phyloP scores from a whole-genome alignment of 1,140 invertebrate species.

The Patella vulgata region DNA sequence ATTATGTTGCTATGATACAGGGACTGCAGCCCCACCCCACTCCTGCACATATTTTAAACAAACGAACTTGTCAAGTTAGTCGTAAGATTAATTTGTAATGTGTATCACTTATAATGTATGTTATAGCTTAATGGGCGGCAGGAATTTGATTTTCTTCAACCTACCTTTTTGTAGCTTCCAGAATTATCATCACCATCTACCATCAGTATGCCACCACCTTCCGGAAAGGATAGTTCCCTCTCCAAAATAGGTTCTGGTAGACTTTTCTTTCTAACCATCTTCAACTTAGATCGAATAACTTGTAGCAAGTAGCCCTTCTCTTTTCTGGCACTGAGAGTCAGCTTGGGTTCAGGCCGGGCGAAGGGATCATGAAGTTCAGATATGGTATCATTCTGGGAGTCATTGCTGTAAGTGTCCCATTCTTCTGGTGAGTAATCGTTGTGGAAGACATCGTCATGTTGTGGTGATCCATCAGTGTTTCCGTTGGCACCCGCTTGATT shows the following conservation, averaged over 20 bases:
- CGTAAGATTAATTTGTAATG: too few species aligned
- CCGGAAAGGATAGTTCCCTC: background rate
- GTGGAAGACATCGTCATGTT: background rate
- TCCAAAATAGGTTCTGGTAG: constrained; percentile 3
- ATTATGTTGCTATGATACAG: too few species aligned
- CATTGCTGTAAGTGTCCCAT: constrained; percentile 10
- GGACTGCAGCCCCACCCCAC: too few species aligned
- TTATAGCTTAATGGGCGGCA: too few species aligned
- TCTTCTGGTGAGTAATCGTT: constrained; percentile 12
- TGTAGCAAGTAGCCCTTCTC: constrained; percentile 49
- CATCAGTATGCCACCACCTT: constrained; percentile 9
- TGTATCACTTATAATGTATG: too few species aligned
- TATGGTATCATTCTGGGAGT: constrained; percentile 6
- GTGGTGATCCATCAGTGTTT: too few species aligned
- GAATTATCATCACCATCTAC: constrained; percentile 10
- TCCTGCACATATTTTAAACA: too few species aligned
- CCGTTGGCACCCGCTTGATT: background rate
- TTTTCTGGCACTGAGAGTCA: constrained; percentile 45
- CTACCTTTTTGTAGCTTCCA: too few species aligned
- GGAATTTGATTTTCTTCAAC: too few species aligned
- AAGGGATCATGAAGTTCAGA: constrained; percentile 12
- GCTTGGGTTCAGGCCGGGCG: constrained; percentile 32
- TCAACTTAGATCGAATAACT: constrained; percentile 42
- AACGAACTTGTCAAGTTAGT: too few species aligned
- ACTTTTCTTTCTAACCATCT: constrained; percentile 15